These are phyloP conservation scores for Clavelina lepadiformis DNA, from an alignment of 23 tunicate genomes.

Conservation along the genomic window DNA sequence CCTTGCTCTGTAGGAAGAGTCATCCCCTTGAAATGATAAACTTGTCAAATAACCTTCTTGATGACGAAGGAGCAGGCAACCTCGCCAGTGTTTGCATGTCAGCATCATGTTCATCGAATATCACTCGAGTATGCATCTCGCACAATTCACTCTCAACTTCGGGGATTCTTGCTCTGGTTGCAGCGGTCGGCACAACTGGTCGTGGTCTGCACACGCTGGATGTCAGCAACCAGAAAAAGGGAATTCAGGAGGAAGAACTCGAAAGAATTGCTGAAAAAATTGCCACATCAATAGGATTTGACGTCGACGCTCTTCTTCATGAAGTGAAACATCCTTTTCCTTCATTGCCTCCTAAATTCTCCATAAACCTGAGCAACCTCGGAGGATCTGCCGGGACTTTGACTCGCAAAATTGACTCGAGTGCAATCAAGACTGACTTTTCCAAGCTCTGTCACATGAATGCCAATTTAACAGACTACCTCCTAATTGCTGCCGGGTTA, in stretches of 20 bases:
- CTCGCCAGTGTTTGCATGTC: slow-evolving; percentile 16
- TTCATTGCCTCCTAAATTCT: slow-evolving; percentile 9
- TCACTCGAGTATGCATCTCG: slow-evolving; percentile 25
- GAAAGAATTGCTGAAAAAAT: slow-evolving; percentile 25
- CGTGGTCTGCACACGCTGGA: slow-evolving; percentile 40
- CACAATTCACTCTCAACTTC: slow-evolving; percentile 18
- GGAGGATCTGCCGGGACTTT: slow-evolving; percentile 47
- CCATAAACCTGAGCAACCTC: slow-evolving; percentile 31
- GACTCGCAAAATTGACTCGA: slow-evolving; percentile 20
- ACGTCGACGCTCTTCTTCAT: background rate
- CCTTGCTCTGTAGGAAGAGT: slow-evolving; percentile 1
- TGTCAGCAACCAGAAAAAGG: slow-evolving; percentile 56
- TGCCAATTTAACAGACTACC: slow-evolving; percentile 34
- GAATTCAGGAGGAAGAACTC: slow-evolving; percentile 44
- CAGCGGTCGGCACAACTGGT: background rate
- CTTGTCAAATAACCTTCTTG: slow-evolving; percentile 39
- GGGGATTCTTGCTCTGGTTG: slow-evolving; percentile 23
- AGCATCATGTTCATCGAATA: slow-evolving; percentile 6
- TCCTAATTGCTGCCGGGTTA: slow-evolving; percentile 30
- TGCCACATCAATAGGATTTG: slow-evolving; percentile 26
- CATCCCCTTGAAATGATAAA: slow-evolving; percentile 34
- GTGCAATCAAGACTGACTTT: slow-evolving; percentile 75
- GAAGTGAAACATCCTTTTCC: slow-evolving; percentile 26
- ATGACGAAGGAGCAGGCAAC: slow-evolving; percentile 30
- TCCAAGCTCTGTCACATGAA: slow-evolving; percentile 20